Base-by-base conservation (phyloP, 2,113 vertebrate species). In the Papio anubis region DNA sequence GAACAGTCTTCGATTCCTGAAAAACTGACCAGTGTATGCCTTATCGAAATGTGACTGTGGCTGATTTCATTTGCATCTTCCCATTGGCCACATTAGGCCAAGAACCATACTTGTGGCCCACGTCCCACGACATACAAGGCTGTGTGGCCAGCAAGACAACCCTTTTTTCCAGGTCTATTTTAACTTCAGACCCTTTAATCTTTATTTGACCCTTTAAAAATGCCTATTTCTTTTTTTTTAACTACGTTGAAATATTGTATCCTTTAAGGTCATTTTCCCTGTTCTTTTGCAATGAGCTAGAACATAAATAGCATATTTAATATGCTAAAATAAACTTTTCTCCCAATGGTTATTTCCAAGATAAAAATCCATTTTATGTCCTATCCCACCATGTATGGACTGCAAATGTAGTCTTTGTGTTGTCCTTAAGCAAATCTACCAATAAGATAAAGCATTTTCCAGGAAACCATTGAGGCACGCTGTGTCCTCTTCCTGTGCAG, bases 271-370 rank as follows among this genome's bases (percentile, higher is more conserved):
- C 78, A 61, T 83, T 73, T 97, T 38, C 25, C 11, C 2, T 93
- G 35, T 78, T 68, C 83, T 68, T 96, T 73, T 52, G 27, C 75
- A 94, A 75, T 64, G 75, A 90, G 59, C 68, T 43, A 92, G 61
- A 94, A 87, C 57, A 90, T 48, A 88, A 94, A 92, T 55, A 91
- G 90, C 81, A 91, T 50, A 79, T 48, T 48, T 88, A 70, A 55
- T 55, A 61, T 59, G 21, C 32, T 80, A 82, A 93, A 84, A 59
- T 2, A 73, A 93, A 87, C 20, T 38, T 78, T 40, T 81, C 17
- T 11, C 70, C 30, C 70, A 68, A 61, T 14, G 87, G 38, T 50
- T 43, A 70, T 89, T 81, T 82, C 59, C 38, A 66, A 45, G 13
- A 7, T n/a, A 32, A 48, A 40, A 27, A 52, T 48, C 8, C 18